Percentiles rank a stretch among this genome's conserved stretches.
These are phyloP conservation scores for Geotrypetes seraphini DNA, from an alignment of 2,797 vertebrate species.

Conservation along the genomic window DNA sequence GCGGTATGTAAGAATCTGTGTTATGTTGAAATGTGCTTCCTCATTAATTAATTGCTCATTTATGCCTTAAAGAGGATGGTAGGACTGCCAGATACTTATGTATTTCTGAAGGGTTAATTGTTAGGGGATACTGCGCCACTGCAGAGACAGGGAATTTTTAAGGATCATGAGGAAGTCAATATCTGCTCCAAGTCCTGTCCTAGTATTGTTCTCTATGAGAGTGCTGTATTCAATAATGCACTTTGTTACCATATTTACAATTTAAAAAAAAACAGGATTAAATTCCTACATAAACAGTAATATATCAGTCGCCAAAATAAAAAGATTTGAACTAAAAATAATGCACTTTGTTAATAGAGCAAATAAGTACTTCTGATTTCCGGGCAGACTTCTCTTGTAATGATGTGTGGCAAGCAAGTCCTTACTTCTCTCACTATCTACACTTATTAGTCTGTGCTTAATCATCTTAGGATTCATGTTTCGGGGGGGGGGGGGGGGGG, in stretches of 20 bases:
- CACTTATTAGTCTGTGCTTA: constrained; percentile 17
- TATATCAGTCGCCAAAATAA: no score
- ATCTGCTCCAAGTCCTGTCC: not conserved
- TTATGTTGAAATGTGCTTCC: not conserved
- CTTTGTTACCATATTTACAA: no score
- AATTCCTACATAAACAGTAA: no score
- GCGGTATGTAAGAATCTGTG: no score
- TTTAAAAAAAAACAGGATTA: no score
- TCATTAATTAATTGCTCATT: constrained; percentile 20
- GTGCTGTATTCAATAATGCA: not conserved
- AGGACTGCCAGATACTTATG: constrained; percentile 19
- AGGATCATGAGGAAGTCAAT: not conserved
- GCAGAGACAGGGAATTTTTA: constrained; percentile 9
- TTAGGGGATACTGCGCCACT: constrained; percentile 21
- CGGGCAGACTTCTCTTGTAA: no score
- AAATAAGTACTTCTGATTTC: no score
- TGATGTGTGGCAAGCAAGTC: no score
- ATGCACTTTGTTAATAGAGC: not conserved
- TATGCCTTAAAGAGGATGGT: constrained; percentile 5
- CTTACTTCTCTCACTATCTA: no score
- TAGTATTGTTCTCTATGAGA: not conserved
- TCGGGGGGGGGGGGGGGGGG: constrained; percentile 13
- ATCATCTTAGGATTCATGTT: constrained; percentile 24
- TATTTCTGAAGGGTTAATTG: constrained; percentile 10
- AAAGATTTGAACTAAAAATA: no score